Percentiles rank a stretch among this genome's conserved stretches.
Conservation (phyloP, 2,888 invertebrate species). For the Lycophotia porphyrea region DNA sequence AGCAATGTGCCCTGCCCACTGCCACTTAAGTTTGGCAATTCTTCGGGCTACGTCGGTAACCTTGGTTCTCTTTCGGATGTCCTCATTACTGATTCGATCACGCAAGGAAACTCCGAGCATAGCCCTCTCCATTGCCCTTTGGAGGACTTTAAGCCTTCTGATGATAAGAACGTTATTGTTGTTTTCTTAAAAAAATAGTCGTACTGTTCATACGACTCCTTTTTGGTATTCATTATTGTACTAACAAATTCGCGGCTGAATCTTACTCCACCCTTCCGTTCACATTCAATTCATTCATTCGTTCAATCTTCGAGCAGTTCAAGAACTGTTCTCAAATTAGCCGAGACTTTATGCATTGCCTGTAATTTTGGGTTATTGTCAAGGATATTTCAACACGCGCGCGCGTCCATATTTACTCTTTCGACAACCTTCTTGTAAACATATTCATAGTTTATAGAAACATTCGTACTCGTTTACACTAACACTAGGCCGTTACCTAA, state of each 20-base stretch:
- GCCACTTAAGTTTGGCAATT: too few species aligned
- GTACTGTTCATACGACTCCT: too few species aligned
- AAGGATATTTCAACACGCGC: conserved; percentile 57
- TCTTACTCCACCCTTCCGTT: conserved; percentile 12
- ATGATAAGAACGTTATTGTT: too few species aligned
- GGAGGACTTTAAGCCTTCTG: too few species aligned
- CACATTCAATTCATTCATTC: background rate
- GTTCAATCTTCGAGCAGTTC: background rate
- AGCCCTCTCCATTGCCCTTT: too few species aligned
- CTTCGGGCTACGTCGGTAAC: too few species aligned
- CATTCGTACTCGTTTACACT: conserved; percentile 41
- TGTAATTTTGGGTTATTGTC: conserved; percentile 62
- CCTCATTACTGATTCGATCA: too few species aligned
- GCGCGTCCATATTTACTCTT: conserved; percentile 59
- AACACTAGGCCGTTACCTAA: background rate
- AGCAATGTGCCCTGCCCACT: too few species aligned
- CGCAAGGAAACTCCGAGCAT: too few species aligned
- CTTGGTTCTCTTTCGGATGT: too few species aligned
- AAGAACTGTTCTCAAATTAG: conserved; percentile 35
- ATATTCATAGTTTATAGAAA: conserved; percentile 67
- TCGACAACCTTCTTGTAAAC: conserved; percentile 69
- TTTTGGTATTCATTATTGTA: background rate
- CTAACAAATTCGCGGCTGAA: background rate
- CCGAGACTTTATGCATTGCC: conserved; percentile 28
- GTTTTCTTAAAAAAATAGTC: too few species aligned